Evolutionary conservation across 2,888 invertebrate species (phyloP).

Genomic region (Apotomis turbidana): DNA sequence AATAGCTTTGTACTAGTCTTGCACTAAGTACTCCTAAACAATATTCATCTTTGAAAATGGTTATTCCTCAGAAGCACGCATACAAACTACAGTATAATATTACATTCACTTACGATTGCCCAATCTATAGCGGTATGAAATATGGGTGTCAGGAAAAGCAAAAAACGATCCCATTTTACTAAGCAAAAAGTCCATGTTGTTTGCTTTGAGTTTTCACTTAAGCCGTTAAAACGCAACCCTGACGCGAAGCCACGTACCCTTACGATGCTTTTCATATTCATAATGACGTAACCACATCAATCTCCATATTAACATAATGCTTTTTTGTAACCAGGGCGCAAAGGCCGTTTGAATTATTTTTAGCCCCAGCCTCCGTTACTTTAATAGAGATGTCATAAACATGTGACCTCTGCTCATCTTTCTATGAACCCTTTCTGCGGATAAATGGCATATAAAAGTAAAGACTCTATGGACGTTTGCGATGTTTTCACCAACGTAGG

Average conservation of each 20-base stretch:
- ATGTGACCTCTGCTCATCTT: neutral
- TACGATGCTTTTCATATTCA: neutral
- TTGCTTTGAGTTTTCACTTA: neutral
- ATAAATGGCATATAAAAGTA: neutral
- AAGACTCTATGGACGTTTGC: no score
- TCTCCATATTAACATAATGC: neutral
- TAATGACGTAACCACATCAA: neutral
- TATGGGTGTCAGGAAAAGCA: neutral
- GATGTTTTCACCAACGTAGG: no score
- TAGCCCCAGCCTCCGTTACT: neutral
- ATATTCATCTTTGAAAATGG: no score
- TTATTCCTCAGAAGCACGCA: no score
- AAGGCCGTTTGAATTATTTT: neutral
- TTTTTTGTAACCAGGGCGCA: neutral
- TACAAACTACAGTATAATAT: no score
- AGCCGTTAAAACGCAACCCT: neutral
- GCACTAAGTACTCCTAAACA: no score
- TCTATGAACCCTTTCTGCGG: neutral
- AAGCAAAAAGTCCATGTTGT: neutral
- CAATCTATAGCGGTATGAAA: neutral
- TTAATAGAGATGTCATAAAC: constrained; percentile 8
- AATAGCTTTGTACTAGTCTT: no score
- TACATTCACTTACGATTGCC: neutral
- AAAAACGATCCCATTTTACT: neutral
- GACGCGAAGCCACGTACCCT: neutral